Base-by-base conservation (phyloP, 37 sponge, comb jelly and placozoan species). In the Mnemiopsis leidyi region DNA sequence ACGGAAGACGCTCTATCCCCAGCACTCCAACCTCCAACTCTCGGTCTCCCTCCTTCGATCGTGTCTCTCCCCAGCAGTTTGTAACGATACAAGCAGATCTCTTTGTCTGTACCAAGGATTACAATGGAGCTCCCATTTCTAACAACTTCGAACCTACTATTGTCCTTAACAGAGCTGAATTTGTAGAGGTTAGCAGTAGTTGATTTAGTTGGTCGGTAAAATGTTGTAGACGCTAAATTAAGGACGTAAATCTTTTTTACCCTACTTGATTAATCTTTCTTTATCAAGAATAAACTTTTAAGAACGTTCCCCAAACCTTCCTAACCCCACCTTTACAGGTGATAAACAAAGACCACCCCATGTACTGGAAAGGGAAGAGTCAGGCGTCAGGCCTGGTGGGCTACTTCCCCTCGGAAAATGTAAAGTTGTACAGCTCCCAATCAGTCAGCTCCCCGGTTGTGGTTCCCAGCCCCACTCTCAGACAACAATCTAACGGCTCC, bases 351-450 rank as follows among this genome's bases (percentile, higher is more conserved):
- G 61, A 85, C 48, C 90, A 85, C 90, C 90, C 40, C 9, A 85
- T 85, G 90, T 85, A 85, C 26, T 85, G 90, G 90, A 85, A 85
- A 26, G 90, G 90, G 25, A 85, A 85, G 61, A 85, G 90, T 25
- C 90, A 85, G 25, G 32, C 90, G 0, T 85, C 90, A 2, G 90
- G 90, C 3, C 90, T 26, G 7, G 25, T 39, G 29, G 90, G 90
- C 0, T 85, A 85, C 61, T 85, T 85, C 61, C 90, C 90, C 5
- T 85, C 90, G 18, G 90, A 85, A 3, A 38, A 85, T 28, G 90
- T 85, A 25, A 85, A 85, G 61, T 39, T 85, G 90, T 85, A 85
- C 61, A 28, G 29, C 23, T 13, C 21, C 3, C 61, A 85, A 2
- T 40, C 61, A 20, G 28, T 38, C 29, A 61, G 36, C 0, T 38